Evolutionary conservation across 1,140 invertebrate genomes (phyloP).

Genomic region (Macrostomum lignano): DNA sequence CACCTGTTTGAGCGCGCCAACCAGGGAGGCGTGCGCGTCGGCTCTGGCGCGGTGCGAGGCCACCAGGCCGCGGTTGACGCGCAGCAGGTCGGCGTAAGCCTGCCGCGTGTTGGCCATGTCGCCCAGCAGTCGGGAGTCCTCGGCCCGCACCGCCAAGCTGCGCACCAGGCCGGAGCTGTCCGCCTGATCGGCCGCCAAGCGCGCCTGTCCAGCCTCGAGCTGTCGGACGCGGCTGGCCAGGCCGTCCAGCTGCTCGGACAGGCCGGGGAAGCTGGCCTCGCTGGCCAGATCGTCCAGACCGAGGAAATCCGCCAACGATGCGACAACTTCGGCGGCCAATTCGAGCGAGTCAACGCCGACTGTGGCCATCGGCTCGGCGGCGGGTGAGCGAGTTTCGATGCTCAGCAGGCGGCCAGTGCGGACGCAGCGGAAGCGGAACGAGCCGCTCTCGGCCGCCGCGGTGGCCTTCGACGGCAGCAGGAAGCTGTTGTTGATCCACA

Average conservation of each 20-base stretch:
- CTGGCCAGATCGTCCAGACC: conserved; percentile 34
- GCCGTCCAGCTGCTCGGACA: conserved; percentile 36
- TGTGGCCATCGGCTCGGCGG: too few species aligned
- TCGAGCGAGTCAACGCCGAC: conserved; percentile 44
- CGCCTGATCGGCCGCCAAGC: conserved; percentile 42
- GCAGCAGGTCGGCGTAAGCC: conserved; percentile 1
- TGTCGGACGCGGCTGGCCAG: conserved; percentile 35
- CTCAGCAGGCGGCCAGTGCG: conserved; percentile 15
- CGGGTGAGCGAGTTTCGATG: too few species aligned
- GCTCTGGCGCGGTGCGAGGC: background rate
- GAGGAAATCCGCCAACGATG: conserved; percentile 42
- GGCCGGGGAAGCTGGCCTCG: conserved; percentile 40
- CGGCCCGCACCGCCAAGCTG: conserved; percentile 40
- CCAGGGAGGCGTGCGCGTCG: background rate
- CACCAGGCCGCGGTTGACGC: background rate
- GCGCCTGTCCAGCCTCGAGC: conserved; percentile 36
- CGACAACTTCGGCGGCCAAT: conserved; percentile 46
- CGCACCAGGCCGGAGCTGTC: conserved; percentile 40
- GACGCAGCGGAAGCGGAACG: too few species aligned
- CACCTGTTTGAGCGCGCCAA: background rate
- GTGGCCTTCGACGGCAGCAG: too few species aligned
- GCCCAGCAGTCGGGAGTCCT: conserved; percentile 44
- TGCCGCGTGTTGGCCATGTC: too few species aligned
- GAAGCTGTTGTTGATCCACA: conserved; percentile 68
- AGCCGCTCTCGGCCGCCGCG: too few species aligned